Conservation (phyloP, 1,140 invertebrate species). For the Drosophila orosa region DNA sequence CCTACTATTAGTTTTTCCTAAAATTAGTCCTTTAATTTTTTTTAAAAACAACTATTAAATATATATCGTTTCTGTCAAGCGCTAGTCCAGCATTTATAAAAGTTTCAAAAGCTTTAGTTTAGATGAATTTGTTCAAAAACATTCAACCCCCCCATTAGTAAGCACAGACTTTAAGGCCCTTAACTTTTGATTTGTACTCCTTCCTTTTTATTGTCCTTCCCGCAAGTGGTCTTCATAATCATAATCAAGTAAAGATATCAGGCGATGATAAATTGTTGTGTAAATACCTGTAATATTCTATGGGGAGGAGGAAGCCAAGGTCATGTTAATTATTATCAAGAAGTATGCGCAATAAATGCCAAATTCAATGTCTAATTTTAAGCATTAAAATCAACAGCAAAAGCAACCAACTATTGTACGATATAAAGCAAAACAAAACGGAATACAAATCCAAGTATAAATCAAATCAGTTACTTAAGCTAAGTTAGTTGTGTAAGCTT, state of each 20-base stretch:
- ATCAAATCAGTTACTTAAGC: conserved; percentile 59
- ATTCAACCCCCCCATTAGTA: conserved; percentile 8
- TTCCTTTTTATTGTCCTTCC: conserved; percentile 3
- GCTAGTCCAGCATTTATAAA: conserved; percentile 55
- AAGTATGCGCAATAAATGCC: conserved; percentile 78
- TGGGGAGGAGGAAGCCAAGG: conserved; percentile 32
- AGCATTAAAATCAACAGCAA: conserved; percentile 63
- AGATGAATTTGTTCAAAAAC: conserved; percentile 34
- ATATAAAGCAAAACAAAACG: conserved; percentile 42
- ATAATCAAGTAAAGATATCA: conserved; percentile 34
- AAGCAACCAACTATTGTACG: conserved; percentile 62
- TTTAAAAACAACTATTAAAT: background rate
- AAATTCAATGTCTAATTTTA: conserved; percentile 79
- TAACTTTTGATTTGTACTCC: conserved; percentile 24
- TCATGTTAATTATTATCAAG: conserved; percentile 63
- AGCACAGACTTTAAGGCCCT: conserved; percentile 1
- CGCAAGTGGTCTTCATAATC: conserved; percentile 53
- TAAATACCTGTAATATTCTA: conserved; percentile 65
- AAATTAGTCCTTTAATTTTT: conserved; percentile 12
- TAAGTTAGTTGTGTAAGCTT: conserved; percentile 66
- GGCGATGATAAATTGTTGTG: conserved; percentile 52
- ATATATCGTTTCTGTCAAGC: conserved; percentile 8
- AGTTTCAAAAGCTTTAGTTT: conserved; percentile 46
- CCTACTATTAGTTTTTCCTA: conserved; percentile 41
- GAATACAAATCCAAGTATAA: conserved; percentile 69